These are phyloP conservation scores for Magallana nippona DNA, from an alignment of 2,888 invertebrate genomes.

Conservation along the genomic window DNA sequence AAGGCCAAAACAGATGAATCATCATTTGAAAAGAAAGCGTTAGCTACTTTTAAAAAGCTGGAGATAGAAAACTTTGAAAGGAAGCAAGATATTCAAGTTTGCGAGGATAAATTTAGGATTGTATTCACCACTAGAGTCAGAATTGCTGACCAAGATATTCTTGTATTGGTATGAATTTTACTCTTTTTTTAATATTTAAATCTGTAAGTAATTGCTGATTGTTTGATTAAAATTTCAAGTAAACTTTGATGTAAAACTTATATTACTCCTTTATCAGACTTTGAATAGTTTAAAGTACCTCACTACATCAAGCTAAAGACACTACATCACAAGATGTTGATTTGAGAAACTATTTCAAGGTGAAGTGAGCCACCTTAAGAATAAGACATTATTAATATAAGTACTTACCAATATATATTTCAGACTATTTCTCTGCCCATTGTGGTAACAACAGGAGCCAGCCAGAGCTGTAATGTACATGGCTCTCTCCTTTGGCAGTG, in stretches of 20 bases:
- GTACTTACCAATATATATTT: conserved; percentile 25
- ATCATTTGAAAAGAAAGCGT: conserved; percentile 40
- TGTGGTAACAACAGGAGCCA: conserved; percentile 69
- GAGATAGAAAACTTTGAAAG: conserved; percentile 43
- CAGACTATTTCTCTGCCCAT: conserved; percentile 71
- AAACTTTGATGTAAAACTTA: too few species aligned
- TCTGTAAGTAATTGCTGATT: too few species aligned
- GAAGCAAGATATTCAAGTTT: conserved; percentile 45
- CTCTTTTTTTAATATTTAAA: too few species aligned
- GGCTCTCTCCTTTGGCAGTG: conserved; percentile 71
- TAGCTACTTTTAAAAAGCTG: conserved; percentile 44
- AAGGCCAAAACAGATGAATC: conserved; percentile 35
- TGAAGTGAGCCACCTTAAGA: too few species aligned
- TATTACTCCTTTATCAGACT: too few species aligned
- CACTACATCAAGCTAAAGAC: too few species aligned
- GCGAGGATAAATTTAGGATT: conserved; percentile 52
- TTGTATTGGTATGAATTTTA: conserved; percentile 35
- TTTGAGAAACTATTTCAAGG: too few species aligned
- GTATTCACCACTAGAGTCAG: conserved; percentile 43
- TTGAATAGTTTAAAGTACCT: too few species aligned
- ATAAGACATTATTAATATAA: too few species aligned
- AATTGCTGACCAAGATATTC: conserved; percentile 24
- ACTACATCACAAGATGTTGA: too few species aligned
- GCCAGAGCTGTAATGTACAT: conserved; percentile 66
- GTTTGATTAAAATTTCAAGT: too few species aligned